These are phyloP conservation scores for Poeciliopsis turrubarensis DNA, from an alignment of 2,113 vertebrate species.

Conservation along the genomic window DNA sequence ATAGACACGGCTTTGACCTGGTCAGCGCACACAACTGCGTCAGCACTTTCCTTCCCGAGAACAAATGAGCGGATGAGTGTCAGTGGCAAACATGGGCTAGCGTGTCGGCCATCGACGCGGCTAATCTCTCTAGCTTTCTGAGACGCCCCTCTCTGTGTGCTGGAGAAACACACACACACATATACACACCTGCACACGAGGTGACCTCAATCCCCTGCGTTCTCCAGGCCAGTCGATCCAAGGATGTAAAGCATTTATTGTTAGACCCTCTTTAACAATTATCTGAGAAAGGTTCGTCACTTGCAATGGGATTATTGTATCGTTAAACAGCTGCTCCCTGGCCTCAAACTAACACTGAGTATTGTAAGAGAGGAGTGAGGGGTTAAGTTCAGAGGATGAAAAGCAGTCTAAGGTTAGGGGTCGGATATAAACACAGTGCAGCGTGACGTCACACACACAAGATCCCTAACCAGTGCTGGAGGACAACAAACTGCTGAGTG, in stretches of 20 bases:
- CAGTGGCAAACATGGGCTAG: conserved; percentile 65
- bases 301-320: no score
- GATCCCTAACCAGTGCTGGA: no score
- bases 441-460: no score
- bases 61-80: conserved; percentile 67
- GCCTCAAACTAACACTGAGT: no score
- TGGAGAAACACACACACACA: conserved; percentile 12
- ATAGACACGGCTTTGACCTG: conserved; percentile 52
- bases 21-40: conserved; percentile 20
- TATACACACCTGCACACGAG: conserved; percentile 9
- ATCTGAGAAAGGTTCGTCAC: no score
- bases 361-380: background rate
- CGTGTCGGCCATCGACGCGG: conserved; percentile 63
- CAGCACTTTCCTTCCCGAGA: conserved; percentile 42
- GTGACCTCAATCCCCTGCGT: conserved; percentile 65
- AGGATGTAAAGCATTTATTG: conserved; percentile 6
- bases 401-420: no score
- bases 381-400: background rate
- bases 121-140: conserved; percentile 72
- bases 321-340: no score
- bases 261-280: no score
- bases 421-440: no score
- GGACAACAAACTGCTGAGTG: no score
- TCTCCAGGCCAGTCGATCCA: conserved; percentile 33
- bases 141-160: conserved; percentile 51